Percentiles rank a stretch among this genome's conserved stretches.
Evolutionary conservation across 2,113 vertebrate genomes (phyloP).

Genomic region (Boleophthalmus pectinirostris): DNA sequence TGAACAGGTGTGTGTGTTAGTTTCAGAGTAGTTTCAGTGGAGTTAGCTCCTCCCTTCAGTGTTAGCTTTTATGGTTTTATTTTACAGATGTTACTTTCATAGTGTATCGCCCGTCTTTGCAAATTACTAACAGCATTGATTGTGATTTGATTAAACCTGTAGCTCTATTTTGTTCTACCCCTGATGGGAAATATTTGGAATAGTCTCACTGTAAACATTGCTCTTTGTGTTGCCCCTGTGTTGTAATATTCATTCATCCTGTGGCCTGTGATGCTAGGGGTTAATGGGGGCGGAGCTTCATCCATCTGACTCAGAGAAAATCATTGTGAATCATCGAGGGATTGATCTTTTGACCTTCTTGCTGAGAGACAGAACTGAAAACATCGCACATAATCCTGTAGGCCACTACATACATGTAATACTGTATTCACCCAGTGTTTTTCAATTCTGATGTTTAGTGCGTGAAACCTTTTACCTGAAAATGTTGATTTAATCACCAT

Average conservation of each 20-base stretch:
- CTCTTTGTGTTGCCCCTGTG: neutral
- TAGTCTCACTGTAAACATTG: neutral
- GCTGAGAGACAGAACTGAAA: neutral
- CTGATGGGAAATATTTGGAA: neutral
- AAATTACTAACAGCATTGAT: no score
- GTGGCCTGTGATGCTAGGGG: neutral
- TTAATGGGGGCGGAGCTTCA: neutral
- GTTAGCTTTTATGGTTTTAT: no score
- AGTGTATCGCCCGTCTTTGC: no score
- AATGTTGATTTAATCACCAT: no score
- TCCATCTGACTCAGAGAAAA: neutral
- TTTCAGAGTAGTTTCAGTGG: no score
- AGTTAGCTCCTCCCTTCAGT: no score
- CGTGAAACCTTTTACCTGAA: neutral
- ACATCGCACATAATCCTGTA: neutral
- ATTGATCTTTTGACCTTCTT: conserved; percentile 1
- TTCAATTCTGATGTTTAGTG: neutral
- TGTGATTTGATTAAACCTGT: neutral
- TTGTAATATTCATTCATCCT: neutral
- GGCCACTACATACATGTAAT: neutral
- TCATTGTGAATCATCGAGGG: neutral
- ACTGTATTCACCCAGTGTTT: neutral
- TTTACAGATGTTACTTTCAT: no score
- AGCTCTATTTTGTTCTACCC: neutral
- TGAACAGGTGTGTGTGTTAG: no score